Base-by-base conservation (phyloP, 2,888 invertebrate genomes). In the Hermaeophaga mercurialis region DNA sequence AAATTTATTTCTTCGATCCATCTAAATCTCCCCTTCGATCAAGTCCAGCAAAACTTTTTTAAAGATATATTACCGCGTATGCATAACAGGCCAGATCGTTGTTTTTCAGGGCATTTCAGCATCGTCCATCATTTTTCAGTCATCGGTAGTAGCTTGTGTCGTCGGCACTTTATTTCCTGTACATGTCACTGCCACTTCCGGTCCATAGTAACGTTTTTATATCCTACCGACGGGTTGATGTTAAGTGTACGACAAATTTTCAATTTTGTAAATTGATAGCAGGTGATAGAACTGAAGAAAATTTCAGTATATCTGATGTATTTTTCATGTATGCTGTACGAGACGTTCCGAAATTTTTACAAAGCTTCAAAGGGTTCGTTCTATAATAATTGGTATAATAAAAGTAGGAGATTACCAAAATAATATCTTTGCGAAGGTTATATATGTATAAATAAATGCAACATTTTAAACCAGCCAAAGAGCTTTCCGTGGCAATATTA, bases 171-270 rank as follows among this genome's bases (percentile, higher is more conserved):
- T 24, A 34, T 47, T 47, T 47, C 36, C 47, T 22, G 36, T 38
- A 24, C 36, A 14, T 26, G 47, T 38, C 47, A 47, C 36, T 22
- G 47, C 34, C 47, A 47, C 36, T 36, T 47, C 47, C 47, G 36
- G 47, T 24, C 19, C 9, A n/a, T 9, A 47, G 15, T 6, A 36
- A 47, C 19, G 15, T 36, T 47, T 47, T 47, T 47, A 47, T 47
- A 22, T 36, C 24, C 24, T n/a, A 6, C 11, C 24, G 24, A 36
- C 47, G 47, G 17, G 34, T 26, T 11, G 47, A 36, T 36, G 19
- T 46, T 46, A 46, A 46, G 34, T 46, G 34, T 46, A 28, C 36
- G 47, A 47, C 47, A 47, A 47, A 47, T 47, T 47, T 36, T 47
- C 47, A 47, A 47, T 36, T 47, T 47, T 47, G 11, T 15, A 47